Conservation (phyloP, 2,888 invertebrate species). For the Nymphalis polychloros region DNA sequence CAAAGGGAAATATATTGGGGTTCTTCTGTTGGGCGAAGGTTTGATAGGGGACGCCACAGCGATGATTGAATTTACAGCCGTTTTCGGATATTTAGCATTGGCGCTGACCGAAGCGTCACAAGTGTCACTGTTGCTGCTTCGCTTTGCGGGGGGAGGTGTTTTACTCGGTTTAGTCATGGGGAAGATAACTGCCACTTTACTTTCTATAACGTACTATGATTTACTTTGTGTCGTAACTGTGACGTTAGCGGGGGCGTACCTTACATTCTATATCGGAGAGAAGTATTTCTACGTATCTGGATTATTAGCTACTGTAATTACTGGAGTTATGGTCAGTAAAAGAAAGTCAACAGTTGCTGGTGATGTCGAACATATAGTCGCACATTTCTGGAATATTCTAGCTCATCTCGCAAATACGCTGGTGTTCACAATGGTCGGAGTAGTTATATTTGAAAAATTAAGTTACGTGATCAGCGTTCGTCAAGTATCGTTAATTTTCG, state of each 20-base stretch:
- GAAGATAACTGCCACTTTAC: constrained; percentile 55
- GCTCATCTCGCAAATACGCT: constrained; percentile 76
- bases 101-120: constrained; percentile 60
- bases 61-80: constrained; percentile 69
- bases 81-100: constrained; percentile 62
- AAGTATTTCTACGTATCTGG: constrained; percentile 73
- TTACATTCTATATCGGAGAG: constrained; percentile 72
- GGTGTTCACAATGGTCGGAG: constrained; percentile 83
- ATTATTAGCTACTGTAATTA: constrained; percentile 62
- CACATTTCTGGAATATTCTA: constrained; percentile 64
- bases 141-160: constrained; percentile 67
- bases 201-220: constrained; percentile 68
- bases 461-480: constrained; percentile 66
- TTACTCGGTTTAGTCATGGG: constrained; percentile 68
- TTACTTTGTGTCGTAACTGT: constrained; percentile 63
- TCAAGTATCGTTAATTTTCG: constrained; percentile 67
- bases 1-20: constrained; percentile 69
- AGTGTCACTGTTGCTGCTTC: constrained; percentile 59
- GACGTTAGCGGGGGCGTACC: constrained; percentile 63
- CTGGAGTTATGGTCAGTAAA: constrained; percentile 65
- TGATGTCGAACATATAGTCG: constrained; percentile 65
- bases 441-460: constrained; percentile 80
- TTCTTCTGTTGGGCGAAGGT: constrained; percentile 67
- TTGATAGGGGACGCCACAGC: constrained; percentile 69
- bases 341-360: constrained; percentile 65